Base-by-base conservation (phyloP, 2,113 vertebrate genomes). In the Scytalopus superciliaris region DNA sequence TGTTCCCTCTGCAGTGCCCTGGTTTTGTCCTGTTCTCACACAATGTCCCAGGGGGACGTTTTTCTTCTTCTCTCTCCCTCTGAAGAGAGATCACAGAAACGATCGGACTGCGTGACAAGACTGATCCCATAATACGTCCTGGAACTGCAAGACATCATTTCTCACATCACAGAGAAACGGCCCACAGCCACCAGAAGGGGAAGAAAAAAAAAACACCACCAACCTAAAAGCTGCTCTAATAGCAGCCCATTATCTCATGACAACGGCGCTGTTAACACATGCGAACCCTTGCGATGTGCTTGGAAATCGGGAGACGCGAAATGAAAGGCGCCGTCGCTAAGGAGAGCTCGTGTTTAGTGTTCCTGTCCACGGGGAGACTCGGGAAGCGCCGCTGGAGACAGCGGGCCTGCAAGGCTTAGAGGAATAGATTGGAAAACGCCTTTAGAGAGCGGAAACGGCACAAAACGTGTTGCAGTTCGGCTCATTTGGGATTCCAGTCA, bases 401-500 rank as follows among this genome's bases (percentile, higher is more conserved):
- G 66, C 3, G 1, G 66, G 50, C 72, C 92, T 83, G 66, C 47
- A 57, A n/a, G 60, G 53, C 76, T 78, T 47, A 19, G 33, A 67
- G 78, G 88, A 80, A 83, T 2, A 10, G 87, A 70, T 22, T 74
- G 89, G 31, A 49, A 94, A 91, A 87, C 8, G 70, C 6, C 2
- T 82, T 84, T 63, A 45, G 66, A 93, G 84, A 52, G 47, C 0
- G 1, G 86, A 87, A 93, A 69, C 4, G 12, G 94, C 66, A 77
- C 42, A 39, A 49, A 80, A 42, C 17, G 3, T n/a, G 94, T 67
- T 70, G 88, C 66, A 9, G 67, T 74, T 62, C 11, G 62, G 76
- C 84, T 94, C 81, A 90, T 94, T 95, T 79, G 88, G 84, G 76
- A 94, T 96, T 94, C 94, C 87, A 90, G 88, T 90, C 92, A 90